These are phyloP conservation scores for zebrafish (Danio rerio) DNA, from an alignment of 2,113 vertebrate genomes.

Conservation along the genomic window GRCz12tu NC_133187.1:32941001-32941500, in stretches of 20 bases:
- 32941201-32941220: conserved; percentile 71
- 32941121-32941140: conserved; percentile 75
- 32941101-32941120: conserved; percentile 53
- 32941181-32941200: conserved; percentile 73
- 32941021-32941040: conserved; percentile 36
- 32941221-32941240: conserved; percentile 79
- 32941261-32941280: conserved; percentile 65
- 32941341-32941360: conserved; percentile 79
- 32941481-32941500: not conserved
- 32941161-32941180: conserved; percentile 75
- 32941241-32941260: conserved; percentile 70
- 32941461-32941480: not conserved
- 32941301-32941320: conserved; percentile 71
- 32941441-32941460: conserved; percentile 2
- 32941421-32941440: not conserved
- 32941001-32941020: conserved; percentile 69
- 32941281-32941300: conserved; percentile 73
- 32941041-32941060: conserved; percentile 51
- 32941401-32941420: not conserved
- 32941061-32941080: conserved; percentile 36
- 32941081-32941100: conserved; percentile 49
- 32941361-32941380: conserved; percentile 77
- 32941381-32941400: conserved; percentile 68
- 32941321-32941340: conserved; percentile 69
- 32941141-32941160: conserved; percentile 78